Conservation (phyloP, 1,140 invertebrate species). For the Phocides pigmalion region DNA sequence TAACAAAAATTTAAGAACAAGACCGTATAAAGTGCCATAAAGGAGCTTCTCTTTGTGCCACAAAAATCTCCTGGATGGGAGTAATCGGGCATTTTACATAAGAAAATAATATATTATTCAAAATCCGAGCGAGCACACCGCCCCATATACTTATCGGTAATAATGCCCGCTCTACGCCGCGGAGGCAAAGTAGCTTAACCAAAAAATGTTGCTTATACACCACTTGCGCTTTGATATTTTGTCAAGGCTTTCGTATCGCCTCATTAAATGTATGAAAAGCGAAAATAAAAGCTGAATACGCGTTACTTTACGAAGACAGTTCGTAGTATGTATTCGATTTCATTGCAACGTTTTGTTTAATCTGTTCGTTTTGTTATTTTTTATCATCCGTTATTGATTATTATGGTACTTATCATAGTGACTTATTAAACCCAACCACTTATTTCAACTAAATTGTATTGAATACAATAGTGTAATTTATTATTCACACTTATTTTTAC, state of each 20-base stretch:
- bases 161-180: slow-evolving; percentile 63
- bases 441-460: too few species aligned
- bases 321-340: too few species aligned
- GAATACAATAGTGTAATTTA: too few species aligned
- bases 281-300: too few species aligned
- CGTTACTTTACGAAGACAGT: too few species aligned
- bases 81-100: slow-evolving; percentile 82
- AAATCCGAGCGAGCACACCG: slow-evolving; percentile 72
- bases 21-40: slow-evolving; percentile 77
- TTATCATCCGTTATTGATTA: too few species aligned
- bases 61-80: slow-evolving; percentile 74
- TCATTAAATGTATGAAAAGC: too few species aligned
- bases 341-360: too few species aligned
- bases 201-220: slow-evolving; percentile 29
- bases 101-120: slow-evolving; percentile 83
- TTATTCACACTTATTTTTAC: too few species aligned
- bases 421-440: too few species aligned
- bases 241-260: slow-evolving; percentile 22
- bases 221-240: slow-evolving; percentile 31
- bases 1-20: slow-evolving; percentile 73
- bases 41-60: slow-evolving; percentile 69
- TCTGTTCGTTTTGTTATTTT: too few species aligned
- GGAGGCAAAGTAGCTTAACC: slow-evolving; percentile 18
- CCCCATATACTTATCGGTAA: slow-evolving; percentile 78
- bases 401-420: too few species aligned